A percentile compares a stretch with the other conserved stretches of the same genome.
phyloP scores from a whole-genome alignment of 1,140 invertebrate genomes.

The Drosophila eugracilis region DNA sequence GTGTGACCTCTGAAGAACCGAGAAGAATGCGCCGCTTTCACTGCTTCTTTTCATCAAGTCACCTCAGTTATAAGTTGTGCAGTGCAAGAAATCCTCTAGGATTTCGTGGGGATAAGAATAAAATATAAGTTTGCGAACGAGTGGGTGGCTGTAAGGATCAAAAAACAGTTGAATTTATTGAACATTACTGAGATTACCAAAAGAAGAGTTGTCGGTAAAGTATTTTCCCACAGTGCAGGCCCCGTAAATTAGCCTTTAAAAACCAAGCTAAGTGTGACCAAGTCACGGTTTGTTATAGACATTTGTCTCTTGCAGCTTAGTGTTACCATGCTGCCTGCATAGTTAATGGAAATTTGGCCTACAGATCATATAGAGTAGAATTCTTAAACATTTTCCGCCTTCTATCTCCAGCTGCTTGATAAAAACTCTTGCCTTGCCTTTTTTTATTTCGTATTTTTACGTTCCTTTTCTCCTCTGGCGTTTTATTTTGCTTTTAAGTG shows the following conservation, averaged over 20 bases:
- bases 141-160: not conserved
- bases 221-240: no score
- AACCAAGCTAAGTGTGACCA: not conserved
- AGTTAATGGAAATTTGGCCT: not conserved
- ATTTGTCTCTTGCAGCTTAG: no score
- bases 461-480: slow-evolving; percentile 10
- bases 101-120: not conserved
- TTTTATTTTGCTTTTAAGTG: slow-evolving; percentile 81
- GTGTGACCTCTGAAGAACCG: slow-evolving; percentile 25
- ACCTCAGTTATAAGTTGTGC: slow-evolving; percentile 2
- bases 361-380: not conserved
- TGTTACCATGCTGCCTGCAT: not conserved
- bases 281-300: not conserved
- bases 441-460: slow-evolving; percentile 1
- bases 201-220: no score
- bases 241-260: not conserved
- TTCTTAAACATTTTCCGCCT: not conserved
- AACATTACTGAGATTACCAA: no score
- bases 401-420: not conserved
- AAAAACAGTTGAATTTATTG: no score
- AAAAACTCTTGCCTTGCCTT: not conserved
- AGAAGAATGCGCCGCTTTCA: not conserved
- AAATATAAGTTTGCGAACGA: not conserved
- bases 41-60: slow-evolving; percentile 20
- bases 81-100: not conserved